phyloP scores from a whole-genome alignment of 2,888 invertebrate genomes.

The Agrenia bidenticulata region DNA sequence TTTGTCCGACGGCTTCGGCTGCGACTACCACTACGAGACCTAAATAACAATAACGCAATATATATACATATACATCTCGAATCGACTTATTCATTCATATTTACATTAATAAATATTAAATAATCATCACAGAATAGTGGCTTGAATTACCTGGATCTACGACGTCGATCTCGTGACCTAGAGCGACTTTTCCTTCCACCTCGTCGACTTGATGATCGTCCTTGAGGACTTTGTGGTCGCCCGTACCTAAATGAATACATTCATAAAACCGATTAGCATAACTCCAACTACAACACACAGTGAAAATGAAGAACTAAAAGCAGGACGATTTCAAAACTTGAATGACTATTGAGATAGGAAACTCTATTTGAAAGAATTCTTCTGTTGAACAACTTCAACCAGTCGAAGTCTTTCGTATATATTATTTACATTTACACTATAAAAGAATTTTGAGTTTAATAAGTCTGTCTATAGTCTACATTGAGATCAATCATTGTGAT shows the following conservation, averaged over 20 bases:
- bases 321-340: too few relatives aligned
- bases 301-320: not conserved
- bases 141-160: conserved; percentile 20
- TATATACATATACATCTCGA: not conserved
- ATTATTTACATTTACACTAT: too few relatives aligned
- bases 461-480: too few relatives aligned
- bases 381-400: too few relatives aligned
- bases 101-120: not conserved
- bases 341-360: too few relatives aligned
- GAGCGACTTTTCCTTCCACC: conserved; percentile 35
- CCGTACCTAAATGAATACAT: conserved; percentile 42
- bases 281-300: not conserved
- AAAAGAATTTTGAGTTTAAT: too few relatives aligned
- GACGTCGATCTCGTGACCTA: conserved; percentile 35
- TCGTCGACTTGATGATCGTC: conserved; percentile 27
- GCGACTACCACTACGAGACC: conserved; percentile 2
- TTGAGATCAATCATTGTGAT: too few relatives aligned
- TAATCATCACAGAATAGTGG: not conserved
- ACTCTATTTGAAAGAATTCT: too few relatives aligned
- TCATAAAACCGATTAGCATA: not conserved
- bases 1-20: not conserved
- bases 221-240: conserved; percentile 48
- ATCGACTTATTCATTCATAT: not conserved
- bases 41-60: not conserved
- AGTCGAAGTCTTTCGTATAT: too few relatives aligned